Percentiles rank a stretch among this genome's conserved stretches.
phyloP scores from a whole-genome alignment of 1,140 invertebrate species.

The Metaphire vulgaris region DNA sequence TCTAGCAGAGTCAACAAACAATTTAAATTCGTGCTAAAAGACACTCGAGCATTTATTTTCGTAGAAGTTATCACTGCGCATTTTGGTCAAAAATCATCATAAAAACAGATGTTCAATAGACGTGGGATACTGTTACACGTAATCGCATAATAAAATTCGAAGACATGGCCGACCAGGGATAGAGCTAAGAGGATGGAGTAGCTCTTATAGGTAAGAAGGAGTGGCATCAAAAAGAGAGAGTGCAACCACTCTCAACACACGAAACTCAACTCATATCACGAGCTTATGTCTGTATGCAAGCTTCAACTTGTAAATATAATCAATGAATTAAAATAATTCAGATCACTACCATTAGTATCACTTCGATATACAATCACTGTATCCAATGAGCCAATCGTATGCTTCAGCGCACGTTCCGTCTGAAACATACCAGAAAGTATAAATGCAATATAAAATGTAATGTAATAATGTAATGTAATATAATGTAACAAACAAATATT shows the following conservation, averaged over 20 bases:
- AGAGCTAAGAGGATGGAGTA: neutral
- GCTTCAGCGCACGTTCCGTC: slow-evolving; percentile 13
- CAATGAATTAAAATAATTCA: neutral
- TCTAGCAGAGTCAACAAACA: neutral
- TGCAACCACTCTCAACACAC: neutral
- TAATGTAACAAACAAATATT: neutral
- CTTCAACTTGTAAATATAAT: too few species aligned
- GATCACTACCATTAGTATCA: neutral
- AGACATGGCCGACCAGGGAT: neutral
- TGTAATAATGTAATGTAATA: neutral
- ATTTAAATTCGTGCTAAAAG: neutral
- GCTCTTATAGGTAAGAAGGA: neutral
- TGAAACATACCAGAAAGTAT: slow-evolving; percentile 10
- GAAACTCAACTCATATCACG: too few species aligned
- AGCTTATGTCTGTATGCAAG: too few species aligned
- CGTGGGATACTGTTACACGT: neutral
- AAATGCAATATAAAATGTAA: neutral
- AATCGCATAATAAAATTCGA: neutral
- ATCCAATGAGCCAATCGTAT: neutral
- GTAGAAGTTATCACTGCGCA: neutral
- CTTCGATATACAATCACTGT: slow-evolving; percentile 2
- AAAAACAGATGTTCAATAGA: neutral
- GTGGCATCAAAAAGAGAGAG: neutral
- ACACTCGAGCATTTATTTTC: neutral
- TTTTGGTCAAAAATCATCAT: neutral